A percentile compares a stretch with the other conserved stretches of the same genome.
Conservation (phyloP, 2,888 invertebrate species). For the Aphrophora alni region DNA sequence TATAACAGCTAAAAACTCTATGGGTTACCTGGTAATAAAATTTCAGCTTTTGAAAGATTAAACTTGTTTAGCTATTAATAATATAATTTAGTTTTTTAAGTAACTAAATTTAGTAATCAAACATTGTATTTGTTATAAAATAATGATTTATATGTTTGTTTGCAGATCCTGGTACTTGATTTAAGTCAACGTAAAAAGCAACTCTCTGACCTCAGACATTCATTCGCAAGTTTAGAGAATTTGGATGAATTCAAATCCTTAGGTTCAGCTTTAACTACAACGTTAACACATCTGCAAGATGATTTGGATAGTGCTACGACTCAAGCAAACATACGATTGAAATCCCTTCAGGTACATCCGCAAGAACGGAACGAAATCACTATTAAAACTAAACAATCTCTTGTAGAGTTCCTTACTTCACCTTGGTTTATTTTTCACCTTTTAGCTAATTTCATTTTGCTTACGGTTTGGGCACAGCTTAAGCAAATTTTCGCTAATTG, state of each 20-base stretch:
- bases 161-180: conserved; percentile 22
- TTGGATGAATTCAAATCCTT: conserved; percentile 24
- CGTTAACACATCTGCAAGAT: conserved; percentile 8
- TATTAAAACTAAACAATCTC: conserved; percentile 14
- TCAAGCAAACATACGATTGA: conserved; percentile 15
- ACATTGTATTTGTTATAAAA: background rate
- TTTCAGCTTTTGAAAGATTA: no score
- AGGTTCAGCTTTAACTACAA: background rate
- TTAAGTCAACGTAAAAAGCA: conserved; percentile 23
- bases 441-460: conserved; percentile 31
- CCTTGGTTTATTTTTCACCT: conserved; percentile 33
- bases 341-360: conserved; percentile 32
- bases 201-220: conserved; percentile 22
- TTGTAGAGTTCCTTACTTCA: conserved; percentile 25
- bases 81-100: no score
- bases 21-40: no score
- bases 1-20: no score
- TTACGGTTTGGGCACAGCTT: conserved; percentile 34
- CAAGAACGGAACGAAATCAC: conserved; percentile 7
- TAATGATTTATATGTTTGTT: conserved; percentile 3
- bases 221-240: conserved; percentile 16
- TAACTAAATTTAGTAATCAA: no score
- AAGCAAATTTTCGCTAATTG: conserved; percentile 13
- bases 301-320: conserved; percentile 22
- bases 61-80: no score